Evolutionary conservation across 2,797 vertebrate genomes (phyloP).

Genomic region (Artibeus jamaicensis): DNA sequence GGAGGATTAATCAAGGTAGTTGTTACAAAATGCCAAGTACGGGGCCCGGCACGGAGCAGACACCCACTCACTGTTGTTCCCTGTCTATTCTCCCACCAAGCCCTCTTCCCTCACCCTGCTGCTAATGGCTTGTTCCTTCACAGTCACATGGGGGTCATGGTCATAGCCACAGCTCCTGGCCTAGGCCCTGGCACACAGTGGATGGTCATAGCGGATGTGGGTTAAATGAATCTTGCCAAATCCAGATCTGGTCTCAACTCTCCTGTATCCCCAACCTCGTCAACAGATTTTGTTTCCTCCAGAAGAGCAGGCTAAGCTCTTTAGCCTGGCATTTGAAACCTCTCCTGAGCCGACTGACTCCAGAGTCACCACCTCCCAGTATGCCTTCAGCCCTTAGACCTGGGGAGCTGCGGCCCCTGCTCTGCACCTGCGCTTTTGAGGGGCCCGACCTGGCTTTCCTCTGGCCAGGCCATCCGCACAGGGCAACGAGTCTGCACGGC

Average conservation of each 20-base stretch:
- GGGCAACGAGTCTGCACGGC: not conserved
- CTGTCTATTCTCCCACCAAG: not conserved
- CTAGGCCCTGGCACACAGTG: not conserved
- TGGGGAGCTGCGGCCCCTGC: too few relatives aligned
- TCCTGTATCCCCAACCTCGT: not conserved
- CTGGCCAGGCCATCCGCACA: accelerated
- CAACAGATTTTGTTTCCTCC: not conserved
- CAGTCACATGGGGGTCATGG: not conserved
- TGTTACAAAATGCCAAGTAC: not conserved
- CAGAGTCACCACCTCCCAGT: not conserved
- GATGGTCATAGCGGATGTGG: not conserved
- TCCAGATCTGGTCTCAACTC: not conserved
- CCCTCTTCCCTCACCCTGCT: not conserved
- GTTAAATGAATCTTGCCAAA: not conserved
- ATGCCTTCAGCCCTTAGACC: not conserved
- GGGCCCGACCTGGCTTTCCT: not conserved
- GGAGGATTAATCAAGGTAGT: not conserved
- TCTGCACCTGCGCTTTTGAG: not conserved
- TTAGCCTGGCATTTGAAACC: not conserved
- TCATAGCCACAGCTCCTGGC: not conserved
- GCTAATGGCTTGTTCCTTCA: not conserved
- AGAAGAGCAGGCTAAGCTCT: not conserved
- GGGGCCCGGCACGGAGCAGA: not conserved
- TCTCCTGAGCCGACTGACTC: not conserved
- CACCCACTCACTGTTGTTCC: accelerated